Evolutionary conservation across 2,113 vertebrate genomes (phyloP).

Genomic region (Amphiprion percula): DNA sequence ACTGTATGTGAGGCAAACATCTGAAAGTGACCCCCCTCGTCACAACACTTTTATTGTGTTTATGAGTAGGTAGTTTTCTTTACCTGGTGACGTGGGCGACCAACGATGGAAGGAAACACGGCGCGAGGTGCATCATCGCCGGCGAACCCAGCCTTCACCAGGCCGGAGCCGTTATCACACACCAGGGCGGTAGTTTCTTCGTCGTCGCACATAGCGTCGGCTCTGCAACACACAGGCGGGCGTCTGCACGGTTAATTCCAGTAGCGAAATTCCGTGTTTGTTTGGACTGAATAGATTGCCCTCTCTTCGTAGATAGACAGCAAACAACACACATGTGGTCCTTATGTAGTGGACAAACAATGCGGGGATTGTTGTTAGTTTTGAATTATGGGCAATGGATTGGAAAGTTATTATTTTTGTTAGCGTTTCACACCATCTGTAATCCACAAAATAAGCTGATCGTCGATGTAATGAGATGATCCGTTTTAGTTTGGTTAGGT

Average conservation of each 20-base stretch:
- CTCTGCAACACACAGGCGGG: constrained; percentile 59
- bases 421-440: neutral
- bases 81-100: constrained; percentile 84
- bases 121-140: constrained; percentile 83
- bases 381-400: neutral
- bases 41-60: neutral
- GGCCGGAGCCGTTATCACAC: constrained; percentile 81
- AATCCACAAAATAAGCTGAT: constrained; percentile 9
- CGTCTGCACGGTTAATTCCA: constrained; percentile 9
- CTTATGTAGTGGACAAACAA: neutral
- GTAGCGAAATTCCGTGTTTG: neutral
- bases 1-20: neutral
- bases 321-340: neutral
- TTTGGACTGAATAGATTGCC: neutral
- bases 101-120: constrained; percentile 84
- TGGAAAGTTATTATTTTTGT: neutral
- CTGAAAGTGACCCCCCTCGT: neutral
- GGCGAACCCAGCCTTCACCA: constrained; percentile 83
- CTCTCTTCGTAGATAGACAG: neutral
- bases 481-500: constrained; percentile 31
- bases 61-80: neutral
- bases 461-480: constrained; percentile 6
- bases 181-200: constrained; percentile 79
- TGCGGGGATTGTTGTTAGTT: neutral
- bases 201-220: constrained; percentile 80